Evolutionary conservation across 2,113 vertebrate species (phyloP).

Genomic region (Antechinus flavipes): DNA sequence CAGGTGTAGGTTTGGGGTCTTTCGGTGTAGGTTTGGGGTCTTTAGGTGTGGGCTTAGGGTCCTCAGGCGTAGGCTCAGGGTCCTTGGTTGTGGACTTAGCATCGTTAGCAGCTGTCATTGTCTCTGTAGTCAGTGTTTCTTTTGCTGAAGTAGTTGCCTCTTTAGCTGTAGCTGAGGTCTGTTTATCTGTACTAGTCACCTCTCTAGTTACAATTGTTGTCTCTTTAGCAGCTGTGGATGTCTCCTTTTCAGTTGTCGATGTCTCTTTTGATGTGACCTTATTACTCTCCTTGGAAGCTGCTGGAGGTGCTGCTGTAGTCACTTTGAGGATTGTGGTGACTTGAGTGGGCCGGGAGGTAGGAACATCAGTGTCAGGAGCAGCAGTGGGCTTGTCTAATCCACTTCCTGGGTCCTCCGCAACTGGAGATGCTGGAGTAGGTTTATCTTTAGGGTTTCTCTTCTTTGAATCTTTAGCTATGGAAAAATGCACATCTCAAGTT

Average conservation of each 20-base stretch:
- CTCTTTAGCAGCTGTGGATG: slow-evolving; percentile 9
- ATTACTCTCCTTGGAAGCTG: slow-evolving; percentile 49
- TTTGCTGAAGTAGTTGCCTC: slow-evolving; percentile 63
- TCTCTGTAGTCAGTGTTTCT: slow-evolving; percentile 53
- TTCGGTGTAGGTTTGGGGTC: no score
- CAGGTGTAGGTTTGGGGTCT: no score
- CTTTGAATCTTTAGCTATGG: slow-evolving; percentile 72
- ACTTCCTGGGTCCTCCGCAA: slow-evolving; percentile 64
- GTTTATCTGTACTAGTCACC: slow-evolving; percentile 36
- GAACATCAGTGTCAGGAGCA: slow-evolving; percentile 34
- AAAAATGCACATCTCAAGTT: slow-evolving; percentile 2
- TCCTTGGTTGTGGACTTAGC: neutral
- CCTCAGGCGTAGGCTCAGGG: no score
- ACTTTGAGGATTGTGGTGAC: slow-evolving; percentile 40
- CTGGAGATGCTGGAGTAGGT: slow-evolving; percentile 41
- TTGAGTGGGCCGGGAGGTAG: slow-evolving; percentile 50
- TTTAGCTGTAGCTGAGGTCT: slow-evolving; percentile 55
- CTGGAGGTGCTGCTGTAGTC: slow-evolving; percentile 59
- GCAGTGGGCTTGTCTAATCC: slow-evolving; percentile 64
- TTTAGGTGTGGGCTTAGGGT: no score
- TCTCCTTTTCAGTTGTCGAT: neutral
- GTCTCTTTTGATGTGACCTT: slow-evolving; percentile 55
- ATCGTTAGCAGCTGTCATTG: slow-evolving; percentile 35
- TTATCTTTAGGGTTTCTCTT: slow-evolving; percentile 66
- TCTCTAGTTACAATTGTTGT: slow-evolving; percentile 48